These are phyloP conservation scores for Malurus melanocephalus DNA, from an alignment of 2,113 vertebrate species.

Conservation along the genomic window DNA sequence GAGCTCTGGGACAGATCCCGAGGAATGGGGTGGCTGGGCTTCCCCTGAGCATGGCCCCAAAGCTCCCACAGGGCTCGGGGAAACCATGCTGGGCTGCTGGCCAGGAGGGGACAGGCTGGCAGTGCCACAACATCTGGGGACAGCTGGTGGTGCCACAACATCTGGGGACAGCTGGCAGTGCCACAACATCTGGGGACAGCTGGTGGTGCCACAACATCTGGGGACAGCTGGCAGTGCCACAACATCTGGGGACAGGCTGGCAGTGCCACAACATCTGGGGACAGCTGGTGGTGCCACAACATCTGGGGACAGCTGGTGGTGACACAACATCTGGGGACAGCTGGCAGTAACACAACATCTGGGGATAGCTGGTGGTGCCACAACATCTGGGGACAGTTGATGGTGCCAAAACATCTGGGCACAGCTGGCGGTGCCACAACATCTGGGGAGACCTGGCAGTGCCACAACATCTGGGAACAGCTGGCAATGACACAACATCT, in stretches of 20 bases:
- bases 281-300: background rate
- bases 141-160: background rate
- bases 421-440: no score
- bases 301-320: no score
- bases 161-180: background rate
- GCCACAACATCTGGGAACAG: no score
- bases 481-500: background rate
- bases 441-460: background rate
- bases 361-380: no score
- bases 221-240: background rate
- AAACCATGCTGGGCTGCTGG: background rate
- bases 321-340: background rate
- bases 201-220: background rate
- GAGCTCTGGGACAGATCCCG: background rate
- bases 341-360: background rate
- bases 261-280: background rate
- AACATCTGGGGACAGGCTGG: no score
- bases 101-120: background rate
- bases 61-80: background rate
- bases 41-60: background rate
- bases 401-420: no score
- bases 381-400: background rate
- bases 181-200: no score
- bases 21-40: background rate
- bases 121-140: background rate